Evolutionary conservation across 2,888 invertebrate species (phyloP), one percentile per base, ranked within the genome.

Genomic region (Nemoura dubitans): DNA sequence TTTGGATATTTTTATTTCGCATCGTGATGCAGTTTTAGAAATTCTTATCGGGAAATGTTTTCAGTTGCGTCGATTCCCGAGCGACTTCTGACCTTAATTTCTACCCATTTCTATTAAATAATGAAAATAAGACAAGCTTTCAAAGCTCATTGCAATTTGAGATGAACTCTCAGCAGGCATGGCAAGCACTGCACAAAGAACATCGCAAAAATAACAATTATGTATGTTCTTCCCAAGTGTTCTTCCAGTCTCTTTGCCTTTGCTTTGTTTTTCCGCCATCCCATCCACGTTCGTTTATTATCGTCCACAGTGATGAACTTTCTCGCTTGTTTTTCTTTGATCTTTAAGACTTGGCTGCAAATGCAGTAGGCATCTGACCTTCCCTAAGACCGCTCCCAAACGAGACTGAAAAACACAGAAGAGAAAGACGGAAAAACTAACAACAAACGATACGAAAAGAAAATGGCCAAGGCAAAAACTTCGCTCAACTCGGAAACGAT

Each of bases 251-350:
- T 59, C 59, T 59, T 59, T 59, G 59, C 21, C 59, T 59, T 59
- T 59, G 21, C 59, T 21, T 59, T 59, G 21, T 59, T 59, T 59
- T 59, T 59, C 59, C 59, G 21, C 59, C 14, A 16, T 7, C 59
- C 59, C 59, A 21, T 59, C 59, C 59, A 21, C 59, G 59, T 59
- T 59, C 59, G 59, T 59, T 59, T 59, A 59, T 59, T 59, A 59
- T 59, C 59, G 59, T 59, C 59, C 21, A 59, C 59, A 59, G 59
- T 59, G 59, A 59, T 59, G 59, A 59, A 59, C 59, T 59, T 59
- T 59, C 59, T 21, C 59, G 59, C 59, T 59, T 59, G 59, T 59
- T 59, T 59, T 59, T 59, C 59, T 59, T 59, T 59, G 59, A 59
- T 59, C 59, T 59, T 21, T 59, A 36, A 10, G 59, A 7, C 59